phyloP scores from a whole-genome alignment of 2,888 invertebrate genomes.

The Nudaria mundana region DNA sequence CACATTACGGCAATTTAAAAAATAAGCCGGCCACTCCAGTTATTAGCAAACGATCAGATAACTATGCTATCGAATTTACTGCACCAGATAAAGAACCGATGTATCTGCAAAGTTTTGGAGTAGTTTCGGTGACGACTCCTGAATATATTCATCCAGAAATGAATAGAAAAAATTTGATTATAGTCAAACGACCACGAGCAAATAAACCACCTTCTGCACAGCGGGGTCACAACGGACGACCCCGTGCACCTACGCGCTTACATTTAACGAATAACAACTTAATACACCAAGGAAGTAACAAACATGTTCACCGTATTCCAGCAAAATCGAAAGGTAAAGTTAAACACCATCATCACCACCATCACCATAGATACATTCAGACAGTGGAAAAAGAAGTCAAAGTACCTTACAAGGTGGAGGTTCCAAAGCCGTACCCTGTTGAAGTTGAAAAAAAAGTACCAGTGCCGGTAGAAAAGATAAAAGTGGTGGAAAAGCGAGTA shows the following conservation, averaged over 20 bases:
- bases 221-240: constrained; percentile 57
- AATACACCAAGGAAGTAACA: constrained; percentile 41
- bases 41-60: constrained; percentile 53
- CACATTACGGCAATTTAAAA: constrained; percentile 54
- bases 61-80: constrained; percentile 27
- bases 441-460: constrained; percentile 71
- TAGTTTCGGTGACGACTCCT: constrained; percentile 50
- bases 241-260: constrained; percentile 39
- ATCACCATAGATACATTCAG: constrained; percentile 83
- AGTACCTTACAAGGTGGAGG: constrained; percentile 60
- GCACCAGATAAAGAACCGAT: constrained; percentile 46
- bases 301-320: constrained; percentile 37
- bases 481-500: too few relatives aligned
- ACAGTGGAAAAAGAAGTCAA: constrained; percentile 75
- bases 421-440: constrained; percentile 67
- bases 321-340: constrained; percentile 62
- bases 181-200: constrained; percentile 54
- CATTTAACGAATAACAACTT: constrained; percentile 47
- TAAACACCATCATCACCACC: constrained; percentile 84
- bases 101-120: constrained; percentile 62
- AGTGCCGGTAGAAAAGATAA: constrained; percentile 67
- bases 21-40: constrained; percentile 31
- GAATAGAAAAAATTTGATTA: constrained; percentile 53
- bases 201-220: constrained; percentile 53
- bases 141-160: constrained; percentile 35